Percentiles rank a stretch among this genome's conserved stretches.
Conservation (phyloP, 30 jellyfish, hydroid and myxozoan species). For the Aurelia aurita complex sp. Pacific region DNA sequence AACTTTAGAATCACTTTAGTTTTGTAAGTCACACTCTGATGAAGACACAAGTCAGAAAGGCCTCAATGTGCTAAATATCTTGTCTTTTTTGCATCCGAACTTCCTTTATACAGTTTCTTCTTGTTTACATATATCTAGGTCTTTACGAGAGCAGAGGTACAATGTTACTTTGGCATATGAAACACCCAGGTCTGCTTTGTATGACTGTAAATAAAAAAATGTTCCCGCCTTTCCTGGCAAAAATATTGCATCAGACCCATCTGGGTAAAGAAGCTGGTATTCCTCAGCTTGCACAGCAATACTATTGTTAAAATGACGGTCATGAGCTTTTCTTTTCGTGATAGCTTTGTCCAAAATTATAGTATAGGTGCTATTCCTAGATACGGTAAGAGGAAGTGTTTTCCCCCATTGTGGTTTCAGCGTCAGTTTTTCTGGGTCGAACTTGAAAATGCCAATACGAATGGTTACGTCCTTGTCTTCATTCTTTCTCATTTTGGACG, state of each 20-base stretch:
- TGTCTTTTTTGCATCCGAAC: too few relatives aligned
- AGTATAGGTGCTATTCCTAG: not conserved
- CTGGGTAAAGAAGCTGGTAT: not conserved
- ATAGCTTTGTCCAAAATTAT: not conserved
- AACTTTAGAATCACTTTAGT: too few relatives aligned
- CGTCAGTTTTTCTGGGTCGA: not conserved
- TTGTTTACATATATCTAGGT: not conserved
- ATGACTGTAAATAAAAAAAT: not conserved
- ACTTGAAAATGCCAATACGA: not conserved
- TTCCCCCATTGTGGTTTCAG: slow-evolving; percentile 2
- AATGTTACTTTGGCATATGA: slow-evolving; percentile 13
- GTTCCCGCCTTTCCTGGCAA: not conserved
- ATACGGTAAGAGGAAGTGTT: not conserved
- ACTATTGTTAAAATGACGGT: not conserved
- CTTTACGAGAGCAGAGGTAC: slow-evolving; percentile 31
- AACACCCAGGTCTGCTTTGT: not conserved
- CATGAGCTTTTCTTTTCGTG: not conserved
- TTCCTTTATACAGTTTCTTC: not conserved
- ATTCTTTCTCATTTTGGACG: not conserved
- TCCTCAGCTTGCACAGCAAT: not conserved
- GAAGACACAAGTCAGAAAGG: too few relatives aligned
- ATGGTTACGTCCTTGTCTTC: not conserved
- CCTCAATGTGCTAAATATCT: too few relatives aligned
- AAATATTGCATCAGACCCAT: not conserved
- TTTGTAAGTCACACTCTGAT: too few relatives aligned